Percentiles rank a stretch among this genome's conserved stretches.
These are phyloP conservation scores for Mirza zaza DNA, from an alignment of 2,113 vertebrate species.

Conservation along the genomic window DNA sequence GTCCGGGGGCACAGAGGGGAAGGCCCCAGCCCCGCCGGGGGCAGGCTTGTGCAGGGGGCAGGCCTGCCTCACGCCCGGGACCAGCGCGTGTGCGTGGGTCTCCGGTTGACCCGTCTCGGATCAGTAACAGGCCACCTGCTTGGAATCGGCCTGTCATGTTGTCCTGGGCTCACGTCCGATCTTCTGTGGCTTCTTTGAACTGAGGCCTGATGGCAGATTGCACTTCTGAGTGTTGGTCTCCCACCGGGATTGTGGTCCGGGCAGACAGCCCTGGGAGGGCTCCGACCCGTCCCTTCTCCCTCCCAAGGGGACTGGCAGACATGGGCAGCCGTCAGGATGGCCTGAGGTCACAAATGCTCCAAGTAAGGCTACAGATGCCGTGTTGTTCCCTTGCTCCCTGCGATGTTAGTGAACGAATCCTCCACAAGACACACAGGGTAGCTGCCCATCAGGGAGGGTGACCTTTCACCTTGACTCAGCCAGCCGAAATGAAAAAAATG, in stretches of 20 bases:
- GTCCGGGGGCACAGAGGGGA: rapidly evolving
- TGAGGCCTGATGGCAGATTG: background rate
- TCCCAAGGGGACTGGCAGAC: rapidly evolving
- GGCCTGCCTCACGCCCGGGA: rapidly evolving
- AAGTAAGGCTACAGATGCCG: background rate
- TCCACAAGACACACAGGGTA: rapidly evolving
- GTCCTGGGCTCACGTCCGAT: rapidly evolving
- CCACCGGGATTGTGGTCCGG: background rate
- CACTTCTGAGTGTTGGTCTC: background rate
- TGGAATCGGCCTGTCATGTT: rapidly evolving
- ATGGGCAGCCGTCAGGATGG: background rate
- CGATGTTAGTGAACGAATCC: too few relatives aligned
- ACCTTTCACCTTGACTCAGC: rapidly evolving
- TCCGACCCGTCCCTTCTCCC: rapidly evolving
- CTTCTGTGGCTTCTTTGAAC: background rate
- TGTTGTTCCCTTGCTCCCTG: background rate
- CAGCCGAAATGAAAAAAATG: background rate
- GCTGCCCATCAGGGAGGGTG: rapidly evolving
- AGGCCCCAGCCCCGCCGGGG: background rate
- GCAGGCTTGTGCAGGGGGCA: rapidly evolving
- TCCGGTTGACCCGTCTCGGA: background rate
- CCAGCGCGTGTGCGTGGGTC: rapidly evolving
- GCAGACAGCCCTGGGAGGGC: background rate
- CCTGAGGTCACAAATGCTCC: rapidly evolving
- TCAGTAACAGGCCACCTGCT: rapidly evolving